Base-by-base conservation (phyloP, 92 coral and sea anemone genomes). In the Palythoa caribaeorum region DNA sequence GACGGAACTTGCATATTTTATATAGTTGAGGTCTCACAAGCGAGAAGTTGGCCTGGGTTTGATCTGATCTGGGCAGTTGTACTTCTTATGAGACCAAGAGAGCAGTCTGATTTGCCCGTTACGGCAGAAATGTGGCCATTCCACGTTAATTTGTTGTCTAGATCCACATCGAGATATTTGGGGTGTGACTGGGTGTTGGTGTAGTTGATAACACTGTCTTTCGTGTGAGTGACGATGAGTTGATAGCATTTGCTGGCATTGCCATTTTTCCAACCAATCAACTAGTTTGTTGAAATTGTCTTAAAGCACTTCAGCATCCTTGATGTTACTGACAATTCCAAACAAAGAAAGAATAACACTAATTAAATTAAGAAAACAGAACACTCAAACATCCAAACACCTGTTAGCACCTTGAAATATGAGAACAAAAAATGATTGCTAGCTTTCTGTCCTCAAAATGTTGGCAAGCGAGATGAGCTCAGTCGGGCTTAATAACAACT, bases 91-190 rank as follows among this genome's bases (percentile, higher is more conserved):
- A 28, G 28, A 28, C 28, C 28, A 28, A 28, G 28, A 28, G 28
- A 28, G 28, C 28, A 28, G 76, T 71, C 35, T 9, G 76, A 40
- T 71, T 71, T 71, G 47, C 76, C 19, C 50, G 76, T 36, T 71
- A 71, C 36, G 76, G 50, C 76, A 71, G 76, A 71, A 71, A 71
- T 71, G 50, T 71, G 76, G 76, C 76, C 11, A 71, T 71, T 36
- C 76, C 76, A 71, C 76, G 76, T 71, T 71, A 71, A 6, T 71
- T 71, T 71, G 76, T 71, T 71, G 76, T 71, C 76, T 47, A 71
- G 76, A 71, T 71, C 19, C 76, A 71, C n/a, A 71, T 47, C 16
- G 76, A 71, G 76, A 71, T 71, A 71, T 71, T 71, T 71, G n/a
- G 36, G 48, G 44, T 38, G 50, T 38, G 1, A 13, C 76, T 28